These are phyloP conservation scores for Agapetus fuscipes DNA, from an alignment of 2,888 invertebrate species.

Conservation along the genomic window DNA sequence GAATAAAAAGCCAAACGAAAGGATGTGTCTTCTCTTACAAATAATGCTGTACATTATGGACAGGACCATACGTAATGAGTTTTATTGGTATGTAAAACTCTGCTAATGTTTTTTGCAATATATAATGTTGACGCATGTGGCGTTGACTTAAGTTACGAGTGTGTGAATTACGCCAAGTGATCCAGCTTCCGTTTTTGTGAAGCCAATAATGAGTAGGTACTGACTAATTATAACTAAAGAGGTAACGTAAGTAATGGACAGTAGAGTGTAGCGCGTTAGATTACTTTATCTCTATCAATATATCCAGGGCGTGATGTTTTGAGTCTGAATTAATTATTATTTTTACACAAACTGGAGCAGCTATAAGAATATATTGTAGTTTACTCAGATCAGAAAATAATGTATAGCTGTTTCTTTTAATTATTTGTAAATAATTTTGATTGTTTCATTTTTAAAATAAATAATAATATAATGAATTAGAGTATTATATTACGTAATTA, in stretches of 20 bases:
- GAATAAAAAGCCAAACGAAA: too few relatives aligned
- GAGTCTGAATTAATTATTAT: slow-evolving; percentile 12
- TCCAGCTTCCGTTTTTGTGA: slow-evolving; percentile 19
- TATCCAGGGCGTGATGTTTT: slow-evolving; percentile 12
- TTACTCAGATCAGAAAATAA: background rate
- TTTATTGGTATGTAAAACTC: too few relatives aligned
- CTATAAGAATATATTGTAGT: background rate
- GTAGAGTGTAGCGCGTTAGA: background rate
- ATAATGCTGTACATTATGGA: too few relatives aligned
- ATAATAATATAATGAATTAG: too few relatives aligned
- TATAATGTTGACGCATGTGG: background rate
- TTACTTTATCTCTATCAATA: background rate
- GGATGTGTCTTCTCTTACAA: too few relatives aligned
- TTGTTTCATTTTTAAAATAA: background rate
- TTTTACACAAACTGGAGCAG: slow-evolving; percentile 7
- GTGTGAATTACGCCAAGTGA: slow-evolving; percentile 12
- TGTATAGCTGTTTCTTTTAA: background rate
- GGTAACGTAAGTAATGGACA: background rate
- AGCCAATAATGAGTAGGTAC: slow-evolving; percentile 10
- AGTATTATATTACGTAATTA: too few relatives aligned
- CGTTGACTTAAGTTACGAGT: background rate
- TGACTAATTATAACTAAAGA: background rate
- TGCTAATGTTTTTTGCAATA: background rate
- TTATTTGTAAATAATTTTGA: background rate
- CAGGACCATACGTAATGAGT: too few relatives aligned